Evolutionary conservation across 2,113 vertebrate genomes (phyloP).

Genomic region (Dinomys branickii): DNA sequence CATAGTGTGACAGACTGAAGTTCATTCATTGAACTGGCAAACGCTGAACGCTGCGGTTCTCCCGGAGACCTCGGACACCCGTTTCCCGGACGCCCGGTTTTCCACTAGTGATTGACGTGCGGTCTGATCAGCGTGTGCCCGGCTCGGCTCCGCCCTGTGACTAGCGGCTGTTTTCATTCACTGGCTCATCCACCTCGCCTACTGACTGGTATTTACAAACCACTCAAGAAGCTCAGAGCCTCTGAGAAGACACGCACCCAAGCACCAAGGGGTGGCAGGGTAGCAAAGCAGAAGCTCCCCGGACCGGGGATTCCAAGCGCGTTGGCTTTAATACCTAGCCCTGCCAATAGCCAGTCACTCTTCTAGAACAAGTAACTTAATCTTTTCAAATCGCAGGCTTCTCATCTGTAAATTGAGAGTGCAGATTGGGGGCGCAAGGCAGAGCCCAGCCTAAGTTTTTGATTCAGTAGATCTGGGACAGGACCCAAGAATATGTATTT

Average conservation of each 20-base stretch:
- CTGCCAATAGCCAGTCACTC: not conserved
- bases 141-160: not conserved
- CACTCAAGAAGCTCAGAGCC: not conserved
- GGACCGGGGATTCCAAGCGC: not conserved
- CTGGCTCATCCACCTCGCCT: not conserved
- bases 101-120: not conserved
- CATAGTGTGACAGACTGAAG: not conserved
- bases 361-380: not conserved
- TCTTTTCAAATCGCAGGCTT: not conserved
- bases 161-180: not conserved
- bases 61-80: not conserved
- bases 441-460: not conserved
- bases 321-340: not conserved
- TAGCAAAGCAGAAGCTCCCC: not conserved
- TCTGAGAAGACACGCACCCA: not conserved
- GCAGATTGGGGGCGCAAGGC: not conserved
- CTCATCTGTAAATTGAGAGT: not conserved
- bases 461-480: not conserved
- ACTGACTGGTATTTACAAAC: not conserved
- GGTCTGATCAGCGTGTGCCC: not conserved
- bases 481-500: not conserved
- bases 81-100: not conserved
- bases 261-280: not conserved
- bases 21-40: not conserved
- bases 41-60: not conserved